phyloP scores from a whole-genome alignment of 1,140 invertebrate species.

The Hycleus cichorii region DNA sequence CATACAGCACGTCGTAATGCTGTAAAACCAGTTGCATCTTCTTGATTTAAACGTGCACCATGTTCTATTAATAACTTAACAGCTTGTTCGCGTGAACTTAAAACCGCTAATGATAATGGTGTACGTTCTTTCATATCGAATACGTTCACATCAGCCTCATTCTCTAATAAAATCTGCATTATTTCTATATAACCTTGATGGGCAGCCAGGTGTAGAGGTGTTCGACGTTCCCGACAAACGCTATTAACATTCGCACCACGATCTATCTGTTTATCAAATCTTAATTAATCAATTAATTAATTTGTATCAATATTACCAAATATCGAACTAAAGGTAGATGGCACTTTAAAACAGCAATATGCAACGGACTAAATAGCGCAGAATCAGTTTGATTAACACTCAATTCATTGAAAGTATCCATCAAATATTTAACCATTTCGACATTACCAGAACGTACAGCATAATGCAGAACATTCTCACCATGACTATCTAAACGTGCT shows the following conservation, averaged over 20 bases:
- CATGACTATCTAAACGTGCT: conserved; percentile 44
- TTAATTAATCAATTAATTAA: too few species aligned
- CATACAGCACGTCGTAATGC: conserved; percentile 49
- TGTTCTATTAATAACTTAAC: conserved; percentile 44
- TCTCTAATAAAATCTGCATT: conserved; percentile 49
- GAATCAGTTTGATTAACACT: conserved; percentile 34
- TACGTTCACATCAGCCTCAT: conserved; percentile 50
- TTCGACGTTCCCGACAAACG: conserved; percentile 36
- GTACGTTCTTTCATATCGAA: conserved; percentile 50
- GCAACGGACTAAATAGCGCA: conserved; percentile 43
- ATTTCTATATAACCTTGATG: conserved; percentile 52
- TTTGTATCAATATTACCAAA: conserved; percentile 46
- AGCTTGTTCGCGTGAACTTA: conserved; percentile 41
- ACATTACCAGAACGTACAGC: conserved; percentile 46
- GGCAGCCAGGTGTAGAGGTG: conserved; percentile 83
- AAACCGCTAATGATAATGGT: conserved; percentile 48
- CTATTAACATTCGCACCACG: conserved; percentile 76
- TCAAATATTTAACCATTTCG: conserved; percentile 44
- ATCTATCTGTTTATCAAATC: conserved; percentile 41
- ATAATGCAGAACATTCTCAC: conserved; percentile 53
- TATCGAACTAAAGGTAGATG: conserved; percentile 1
- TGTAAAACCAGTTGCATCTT: conserved; percentile 48
- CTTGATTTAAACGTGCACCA: conserved; percentile 51
- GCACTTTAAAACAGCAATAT: conserved; percentile 49
- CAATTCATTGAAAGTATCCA: conserved; percentile 31